These are phyloP conservation scores for Eucera pruinosa DNA, from an alignment of 2,888 invertebrate genomes.

Conservation along the genomic window DNA sequence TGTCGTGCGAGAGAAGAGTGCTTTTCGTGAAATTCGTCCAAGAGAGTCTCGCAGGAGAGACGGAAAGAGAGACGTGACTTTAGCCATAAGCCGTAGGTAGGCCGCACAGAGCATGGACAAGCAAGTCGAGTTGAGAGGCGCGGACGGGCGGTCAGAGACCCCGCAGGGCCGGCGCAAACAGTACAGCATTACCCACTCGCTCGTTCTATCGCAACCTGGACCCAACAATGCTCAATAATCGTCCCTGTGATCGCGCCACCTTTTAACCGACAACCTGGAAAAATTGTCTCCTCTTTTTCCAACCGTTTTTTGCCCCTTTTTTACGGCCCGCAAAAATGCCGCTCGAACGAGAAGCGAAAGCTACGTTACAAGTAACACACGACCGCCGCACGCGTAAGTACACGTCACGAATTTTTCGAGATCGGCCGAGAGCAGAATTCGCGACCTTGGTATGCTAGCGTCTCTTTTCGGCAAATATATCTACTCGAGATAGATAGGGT, in stretches of 20 bases:
- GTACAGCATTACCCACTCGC: constrained; percentile 82
- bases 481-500: too few species aligned
- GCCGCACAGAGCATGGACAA: constrained; percentile 77
- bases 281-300: constrained; percentile 53
- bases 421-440: too few species aligned
- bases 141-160: constrained; percentile 84
- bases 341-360: not conserved
- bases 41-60: constrained; percentile 40
- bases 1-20: constrained; percentile 45
- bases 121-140: constrained; percentile 82
- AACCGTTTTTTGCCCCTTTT: not conserved
- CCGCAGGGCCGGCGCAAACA: constrained; percentile 84
- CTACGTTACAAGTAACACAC: too few species aligned
- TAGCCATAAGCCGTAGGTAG: constrained; percentile 75
- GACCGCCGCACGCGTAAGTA: too few species aligned
- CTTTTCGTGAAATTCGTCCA: constrained; percentile 60
- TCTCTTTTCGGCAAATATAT: too few species aligned
- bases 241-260: constrained; percentile 62
- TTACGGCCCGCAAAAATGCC: constrained; percentile 23
- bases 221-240: constrained; percentile 72
- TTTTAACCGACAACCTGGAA: constrained; percentile 63
- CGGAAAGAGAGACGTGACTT: constrained; percentile 64
- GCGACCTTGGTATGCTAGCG: too few species aligned
- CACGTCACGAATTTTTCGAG: too few species aligned
- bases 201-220: constrained; percentile 74